phyloP scores from a whole-genome alignment of 1,140 invertebrate genomes.

The Pseudomyrmex sp. region DNA sequence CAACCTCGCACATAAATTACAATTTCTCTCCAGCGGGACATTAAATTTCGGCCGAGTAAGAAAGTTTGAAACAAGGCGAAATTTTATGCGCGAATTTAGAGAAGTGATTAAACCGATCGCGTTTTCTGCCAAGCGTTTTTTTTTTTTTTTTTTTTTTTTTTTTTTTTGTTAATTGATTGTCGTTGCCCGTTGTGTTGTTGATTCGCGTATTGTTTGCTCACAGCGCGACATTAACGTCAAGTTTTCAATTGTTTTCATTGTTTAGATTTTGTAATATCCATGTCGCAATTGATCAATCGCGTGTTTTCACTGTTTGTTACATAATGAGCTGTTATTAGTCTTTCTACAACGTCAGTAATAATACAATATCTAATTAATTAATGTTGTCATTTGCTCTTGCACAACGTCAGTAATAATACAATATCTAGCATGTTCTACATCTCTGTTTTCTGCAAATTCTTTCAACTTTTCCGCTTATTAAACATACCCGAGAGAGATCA shows the following conservation, averaged over 20 bases:
- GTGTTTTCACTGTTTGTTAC: too few species aligned
- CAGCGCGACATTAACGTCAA: background rate
- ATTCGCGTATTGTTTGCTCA: background rate
- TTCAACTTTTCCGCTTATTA: too few species aligned
- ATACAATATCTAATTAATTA: too few species aligned
- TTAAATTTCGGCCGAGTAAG: constrained; percentile 32
- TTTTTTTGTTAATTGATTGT: constrained; percentile 2
- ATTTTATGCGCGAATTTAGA: constrained; percentile 13
- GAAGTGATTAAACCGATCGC: constrained; percentile 23
- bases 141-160: background rate
- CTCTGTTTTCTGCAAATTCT: too few species aligned
- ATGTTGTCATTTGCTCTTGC: too few species aligned
- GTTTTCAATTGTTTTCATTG: background rate
- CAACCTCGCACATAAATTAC: constrained; percentile 10
- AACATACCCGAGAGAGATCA: too few species aligned
- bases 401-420: too few species aligned
- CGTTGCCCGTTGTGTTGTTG: background rate
- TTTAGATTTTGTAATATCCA: too few species aligned
- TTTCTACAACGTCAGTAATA: too few species aligned
- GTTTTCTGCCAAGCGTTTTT: background rate
- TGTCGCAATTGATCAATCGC: too few species aligned
- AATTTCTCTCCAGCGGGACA: background rate
- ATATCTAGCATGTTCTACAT: too few species aligned
- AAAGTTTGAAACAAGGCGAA: constrained; percentile 22
- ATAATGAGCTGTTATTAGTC: too few species aligned